Percentiles rank a stretch among this genome's conserved stretches.
Conservation (phyloP, 2,113 vertebrate genomes). For the Labrus mixtus region DNA sequence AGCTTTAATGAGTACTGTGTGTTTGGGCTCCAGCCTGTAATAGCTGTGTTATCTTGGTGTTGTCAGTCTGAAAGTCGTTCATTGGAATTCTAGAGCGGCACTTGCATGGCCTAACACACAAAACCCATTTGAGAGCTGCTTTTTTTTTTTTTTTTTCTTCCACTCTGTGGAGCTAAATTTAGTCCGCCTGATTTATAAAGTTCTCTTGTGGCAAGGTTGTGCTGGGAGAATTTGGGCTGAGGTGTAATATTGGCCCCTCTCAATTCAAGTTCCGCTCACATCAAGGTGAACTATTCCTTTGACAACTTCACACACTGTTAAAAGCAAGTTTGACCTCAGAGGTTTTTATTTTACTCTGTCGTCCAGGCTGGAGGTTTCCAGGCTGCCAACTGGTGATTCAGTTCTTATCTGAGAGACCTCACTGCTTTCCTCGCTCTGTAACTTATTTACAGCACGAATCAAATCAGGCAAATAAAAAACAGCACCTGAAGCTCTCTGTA, state of each 20-base stretch:
- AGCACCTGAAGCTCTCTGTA: slow-evolving; percentile 1
- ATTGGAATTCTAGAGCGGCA: slow-evolving; percentile 60
- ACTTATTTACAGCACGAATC: slow-evolving; percentile 68
- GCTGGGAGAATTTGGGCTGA: slow-evolving; percentile 62
- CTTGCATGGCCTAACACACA: slow-evolving; percentile 42
- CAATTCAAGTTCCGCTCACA: slow-evolving; percentile 30
- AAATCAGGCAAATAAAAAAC: slow-evolving; percentile 33
- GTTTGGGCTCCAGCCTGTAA: background rate
- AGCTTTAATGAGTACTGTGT: background rate
- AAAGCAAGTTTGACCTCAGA: slow-evolving; percentile 3
- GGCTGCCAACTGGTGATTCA: slow-evolving; percentile 25
- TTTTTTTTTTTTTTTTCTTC: slow-evolving; percentile 5
- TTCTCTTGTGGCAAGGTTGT: slow-evolving; percentile 68
- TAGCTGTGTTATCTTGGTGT: background rate
- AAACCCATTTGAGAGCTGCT: slow-evolving; percentile 52
- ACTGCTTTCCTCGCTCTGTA: slow-evolving; percentile 38
- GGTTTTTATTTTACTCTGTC: background rate
- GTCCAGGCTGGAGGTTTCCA: background rate
- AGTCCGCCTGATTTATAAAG: slow-evolving; percentile 71
- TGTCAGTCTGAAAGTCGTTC: slow-evolving; percentile 43
- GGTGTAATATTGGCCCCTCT: slow-evolving; percentile 60
- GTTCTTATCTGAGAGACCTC: slow-evolving; percentile 53
- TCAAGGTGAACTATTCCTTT: slow-evolving; percentile 63
- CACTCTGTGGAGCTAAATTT: slow-evolving; percentile 68
- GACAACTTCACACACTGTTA: slow-evolving; percentile 10